Base-by-base conservation (phyloP, 2,113 vertebrate species). In the Epinephelus cyanopodus region DNA sequence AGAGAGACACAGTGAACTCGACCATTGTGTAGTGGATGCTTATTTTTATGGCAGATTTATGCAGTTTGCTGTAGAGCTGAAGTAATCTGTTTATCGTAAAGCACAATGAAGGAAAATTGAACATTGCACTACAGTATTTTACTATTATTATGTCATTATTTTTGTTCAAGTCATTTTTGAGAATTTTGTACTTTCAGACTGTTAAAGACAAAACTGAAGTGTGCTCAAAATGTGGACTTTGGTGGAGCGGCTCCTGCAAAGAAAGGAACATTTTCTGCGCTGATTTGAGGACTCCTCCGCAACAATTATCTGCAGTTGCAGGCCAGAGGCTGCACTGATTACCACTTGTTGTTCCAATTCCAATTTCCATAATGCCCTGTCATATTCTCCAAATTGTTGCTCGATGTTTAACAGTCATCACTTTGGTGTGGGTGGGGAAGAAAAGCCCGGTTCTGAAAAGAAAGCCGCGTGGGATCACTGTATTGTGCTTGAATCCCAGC, bases 401-500 rank as follows among this genome's bases (percentile, higher is more conserved):
- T 11, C 33, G 2, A 19, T 12, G 45, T 8, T 74, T 12, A 39
- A 13, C 33, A 33, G n/a, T 3, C 47, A 15, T 29, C 27, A 12
- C 12, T 71, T 18, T 6, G 15, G 10, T 33, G 52, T 65, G 39
- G 19, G 23, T 17, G 18, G 33, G 4, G 3, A 7, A 19, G 15
- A 13, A 10, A 27, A 27, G n/a, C 19, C 29, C 27, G n/a, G 5
- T 29, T 69, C 14, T 23, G 27, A 17, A 27, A 9, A 29, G 50
- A 27, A 11, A 23, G 7, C 8, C 4, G 37, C 2, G 62, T 62
- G 27, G 37, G 47, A 39, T 57, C 18, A 3, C 50, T 23, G 71
- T 17, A 7, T 54, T 57, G 39, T 57, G 19, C 12, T 33, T 67
- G 61, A 76, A 80, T 76, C 37, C 14, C 64, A 68, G n/a, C 11